Evolutionary conservation across 2,113 vertebrate species (phyloP).

Genomic region (Leucosticte australis): DNA sequence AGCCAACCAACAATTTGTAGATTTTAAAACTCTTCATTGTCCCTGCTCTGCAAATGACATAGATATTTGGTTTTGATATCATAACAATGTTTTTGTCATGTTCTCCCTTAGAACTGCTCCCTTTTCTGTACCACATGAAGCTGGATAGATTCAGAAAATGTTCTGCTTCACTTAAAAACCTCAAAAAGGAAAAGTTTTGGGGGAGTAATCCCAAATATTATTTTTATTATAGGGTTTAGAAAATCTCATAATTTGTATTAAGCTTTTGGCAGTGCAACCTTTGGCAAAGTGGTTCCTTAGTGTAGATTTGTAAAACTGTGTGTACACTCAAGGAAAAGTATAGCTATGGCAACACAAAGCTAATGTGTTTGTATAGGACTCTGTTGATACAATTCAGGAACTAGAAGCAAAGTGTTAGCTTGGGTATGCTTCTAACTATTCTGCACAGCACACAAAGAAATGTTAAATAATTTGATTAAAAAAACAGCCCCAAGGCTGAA

Average conservation of each 20-base stretch:
- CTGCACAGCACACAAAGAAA: neutral
- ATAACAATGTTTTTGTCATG: neutral
- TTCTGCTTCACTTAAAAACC: neutral
- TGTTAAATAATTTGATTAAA: neutral
- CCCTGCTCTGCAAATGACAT: neutral
- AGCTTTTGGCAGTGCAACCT: neutral
- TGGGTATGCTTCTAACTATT: neutral
- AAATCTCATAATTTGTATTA: neutral
- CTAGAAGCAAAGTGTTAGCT: neutral
- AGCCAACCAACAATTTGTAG: neutral
- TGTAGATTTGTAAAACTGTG: neutral
- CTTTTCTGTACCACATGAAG: neutral
- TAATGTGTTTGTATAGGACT: neutral
- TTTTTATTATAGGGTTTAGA: neutral
- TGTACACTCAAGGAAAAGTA: neutral
- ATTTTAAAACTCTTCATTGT: neutral
- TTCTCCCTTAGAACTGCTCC: neutral
- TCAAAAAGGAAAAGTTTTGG: neutral
- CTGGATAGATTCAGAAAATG: neutral
- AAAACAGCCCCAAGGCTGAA: neutral
- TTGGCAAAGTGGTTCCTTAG: neutral
- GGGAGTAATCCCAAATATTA: neutral
- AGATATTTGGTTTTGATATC: neutral
- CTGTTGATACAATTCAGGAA: neutral
- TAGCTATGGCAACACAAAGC: neutral